Conservation (phyloP, 2,888 invertebrate genomes). For the Panorpa germanica region DNA sequence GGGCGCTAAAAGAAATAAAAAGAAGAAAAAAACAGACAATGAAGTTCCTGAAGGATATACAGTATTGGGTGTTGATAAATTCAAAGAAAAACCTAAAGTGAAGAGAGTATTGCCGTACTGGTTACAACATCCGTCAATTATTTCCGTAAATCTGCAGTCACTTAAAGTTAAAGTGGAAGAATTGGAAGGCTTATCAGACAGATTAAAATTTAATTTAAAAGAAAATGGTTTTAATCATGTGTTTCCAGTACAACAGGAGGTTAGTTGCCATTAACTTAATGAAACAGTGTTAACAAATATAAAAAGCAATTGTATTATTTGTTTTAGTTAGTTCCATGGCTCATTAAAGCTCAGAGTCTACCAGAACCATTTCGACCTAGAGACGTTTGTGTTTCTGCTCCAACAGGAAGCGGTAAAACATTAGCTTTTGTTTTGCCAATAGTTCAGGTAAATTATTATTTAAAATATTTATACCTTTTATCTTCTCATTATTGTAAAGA, state of each 20-base stretch:
- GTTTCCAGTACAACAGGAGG: slow-evolving; percentile 70
- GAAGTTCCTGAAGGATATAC: slow-evolving; percentile 26
- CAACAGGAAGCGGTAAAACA: slow-evolving; percentile 96
- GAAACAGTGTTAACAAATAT: no score
- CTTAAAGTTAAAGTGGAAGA: slow-evolving; percentile 31
- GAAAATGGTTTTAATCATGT: slow-evolving; percentile 53
- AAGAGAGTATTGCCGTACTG: slow-evolving; percentile 70
- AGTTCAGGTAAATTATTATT: slow-evolving; percentile 38
- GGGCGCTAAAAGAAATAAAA: not conserved
- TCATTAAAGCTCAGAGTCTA: slow-evolving; percentile 40
- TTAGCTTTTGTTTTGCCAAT: slow-evolving; percentile 85
- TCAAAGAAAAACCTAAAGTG: slow-evolving; percentile 36
- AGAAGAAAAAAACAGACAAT: slow-evolving; percentile 10
- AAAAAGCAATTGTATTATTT: no score
- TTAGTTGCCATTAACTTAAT: no score
- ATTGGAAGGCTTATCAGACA: slow-evolving; percentile 38
- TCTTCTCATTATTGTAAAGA: no score
- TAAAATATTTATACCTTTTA: no score
- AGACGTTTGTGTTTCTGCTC: slow-evolving; percentile 91
- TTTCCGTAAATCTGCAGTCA: slow-evolving; percentile 51
- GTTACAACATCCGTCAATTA: slow-evolving; percentile 61
- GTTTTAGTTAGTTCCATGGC: slow-evolving; percentile 61
- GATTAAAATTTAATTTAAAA: slow-evolving; percentile 39
- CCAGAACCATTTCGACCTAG: slow-evolving; percentile 48
- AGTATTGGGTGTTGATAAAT: slow-evolving; percentile 43